Evolutionary conservation across 2,113 vertebrate genomes (phyloP).

Genomic region (Pachyramphus minor): DNA sequence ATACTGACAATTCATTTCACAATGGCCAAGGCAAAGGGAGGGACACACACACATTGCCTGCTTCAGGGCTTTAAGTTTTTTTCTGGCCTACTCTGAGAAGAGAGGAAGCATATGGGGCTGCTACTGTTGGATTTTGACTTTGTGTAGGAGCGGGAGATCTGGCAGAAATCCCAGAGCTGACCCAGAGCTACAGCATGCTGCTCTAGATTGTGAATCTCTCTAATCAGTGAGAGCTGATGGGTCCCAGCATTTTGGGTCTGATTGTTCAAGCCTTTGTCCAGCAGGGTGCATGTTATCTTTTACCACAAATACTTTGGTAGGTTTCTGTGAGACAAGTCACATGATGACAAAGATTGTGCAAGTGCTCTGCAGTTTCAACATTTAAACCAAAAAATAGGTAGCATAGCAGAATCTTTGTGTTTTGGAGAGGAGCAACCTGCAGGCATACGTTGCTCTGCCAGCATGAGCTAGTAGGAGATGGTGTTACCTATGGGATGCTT

Average conservation of each 20-base stretch:
- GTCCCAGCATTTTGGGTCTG: neutral
- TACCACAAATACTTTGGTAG: neutral
- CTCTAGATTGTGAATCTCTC: neutral
- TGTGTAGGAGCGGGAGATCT: accelerated
- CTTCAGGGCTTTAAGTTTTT: neutral
- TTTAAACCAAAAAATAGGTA: neutral
- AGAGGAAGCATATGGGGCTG: neutral
- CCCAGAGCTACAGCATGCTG: neutral
- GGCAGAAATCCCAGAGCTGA: neutral
- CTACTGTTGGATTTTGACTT: neutral
- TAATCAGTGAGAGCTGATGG: neutral
- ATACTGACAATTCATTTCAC: neutral
- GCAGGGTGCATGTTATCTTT: neutral
- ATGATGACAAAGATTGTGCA: neutral
- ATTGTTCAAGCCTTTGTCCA: neutral
- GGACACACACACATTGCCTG: neutral
- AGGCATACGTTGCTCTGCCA: neutral
- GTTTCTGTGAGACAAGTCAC: accelerated
- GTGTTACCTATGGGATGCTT: neutral
- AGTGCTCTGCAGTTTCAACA: neutral
- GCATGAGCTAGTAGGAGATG: neutral
- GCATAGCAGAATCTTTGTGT: neutral
- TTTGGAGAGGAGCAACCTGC: neutral
- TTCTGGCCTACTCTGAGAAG: neutral
- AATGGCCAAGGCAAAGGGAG: neutral